These are phyloP conservation scores for Axea sp. DNA, from an alignment of 2,888 invertebrate species.

Conservation along the genomic window DNA sequence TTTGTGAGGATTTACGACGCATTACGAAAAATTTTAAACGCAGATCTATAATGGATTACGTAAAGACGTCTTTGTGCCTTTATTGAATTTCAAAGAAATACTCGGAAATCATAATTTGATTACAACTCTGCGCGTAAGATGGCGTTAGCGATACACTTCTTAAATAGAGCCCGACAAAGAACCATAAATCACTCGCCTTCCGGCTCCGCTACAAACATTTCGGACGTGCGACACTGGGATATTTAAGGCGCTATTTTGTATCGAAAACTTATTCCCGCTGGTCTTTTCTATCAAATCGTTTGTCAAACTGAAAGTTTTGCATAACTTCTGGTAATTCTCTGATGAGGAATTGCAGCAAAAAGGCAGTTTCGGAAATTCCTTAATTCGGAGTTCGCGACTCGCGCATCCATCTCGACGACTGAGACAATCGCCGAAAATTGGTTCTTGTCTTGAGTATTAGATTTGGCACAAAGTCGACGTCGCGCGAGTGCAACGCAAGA, in stretches of 20 bases:
- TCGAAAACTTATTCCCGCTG: constrained; percentile 15
- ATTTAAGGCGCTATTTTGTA: constrained; percentile 5
- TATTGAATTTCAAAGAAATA: constrained; percentile 32
- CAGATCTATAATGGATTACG: constrained; percentile 20
- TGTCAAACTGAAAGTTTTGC: constrained; percentile 5
- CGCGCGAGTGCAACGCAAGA: constrained; percentile 32
- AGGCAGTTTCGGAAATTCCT: background rate
- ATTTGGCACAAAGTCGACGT: constrained; percentile 45
- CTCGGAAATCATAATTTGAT: constrained; percentile 31
- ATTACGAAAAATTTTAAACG: constrained; percentile 9
- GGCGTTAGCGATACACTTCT: constrained; percentile 28
- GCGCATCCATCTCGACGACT: constrained; percentile 2
- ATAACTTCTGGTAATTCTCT: too few species aligned
- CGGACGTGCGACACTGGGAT: constrained; percentile 13
- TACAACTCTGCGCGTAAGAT: constrained; percentile 24
- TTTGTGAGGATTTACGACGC: constrained; percentile 14
- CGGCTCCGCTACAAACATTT: constrained; percentile 16
- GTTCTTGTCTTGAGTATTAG: constrained; percentile 42
- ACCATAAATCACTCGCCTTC: constrained; percentile 24
- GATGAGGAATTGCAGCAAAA: too few species aligned
- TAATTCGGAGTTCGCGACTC: too few species aligned
- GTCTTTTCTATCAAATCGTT: too few species aligned
- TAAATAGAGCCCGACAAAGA: constrained; percentile 25
- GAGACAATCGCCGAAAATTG: constrained; percentile 40
- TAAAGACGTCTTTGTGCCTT: constrained; percentile 6